phyloP scores from a whole-genome alignment of 2,888 invertebrate genomes.

The Drosophila affinis region DNA sequence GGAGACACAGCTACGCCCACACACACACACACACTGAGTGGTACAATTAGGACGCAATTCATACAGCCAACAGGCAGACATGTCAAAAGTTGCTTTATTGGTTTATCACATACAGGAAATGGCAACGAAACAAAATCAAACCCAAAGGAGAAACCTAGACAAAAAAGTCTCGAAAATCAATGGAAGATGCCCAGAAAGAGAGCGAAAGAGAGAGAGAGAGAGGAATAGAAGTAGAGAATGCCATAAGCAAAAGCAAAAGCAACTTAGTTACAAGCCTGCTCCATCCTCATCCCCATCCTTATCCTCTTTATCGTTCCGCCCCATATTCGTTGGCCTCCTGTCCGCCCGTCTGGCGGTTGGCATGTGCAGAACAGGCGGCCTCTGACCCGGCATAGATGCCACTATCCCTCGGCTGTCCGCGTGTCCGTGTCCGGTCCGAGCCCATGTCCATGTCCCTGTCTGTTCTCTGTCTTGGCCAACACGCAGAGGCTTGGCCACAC shows the following conservation, averaged over 20 bases:
- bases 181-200: conserved; percentile 24
- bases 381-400: conserved; percentile 49
- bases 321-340: conserved; percentile 2
- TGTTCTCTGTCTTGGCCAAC: conserved; percentile 33
- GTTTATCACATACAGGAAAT: conserved; percentile 66
- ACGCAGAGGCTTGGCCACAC: conserved; percentile 43
- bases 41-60: conserved; percentile 59
- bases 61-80: conserved; percentile 44
- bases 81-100: conserved; percentile 72
- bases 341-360: conserved; percentile 18
- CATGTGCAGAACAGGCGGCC: conserved; percentile 30
- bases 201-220: background rate
- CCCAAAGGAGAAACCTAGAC: conserved; percentile 17
- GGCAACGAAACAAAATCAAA: conserved; percentile 31
- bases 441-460: conserved; percentile 26
- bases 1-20: background rate
- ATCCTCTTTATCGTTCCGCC: background rate
- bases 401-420: no score
- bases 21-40: conserved; percentile 23
- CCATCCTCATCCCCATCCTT: no score
- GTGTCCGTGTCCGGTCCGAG: background rate
- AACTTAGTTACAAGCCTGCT: no score
- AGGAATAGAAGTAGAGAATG: background rate
- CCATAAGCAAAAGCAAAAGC: no score
- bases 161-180: conserved; percentile 53